Conservation (phyloP, 1,140 invertebrate species). For the Trichonephila clavipes region DNA sequence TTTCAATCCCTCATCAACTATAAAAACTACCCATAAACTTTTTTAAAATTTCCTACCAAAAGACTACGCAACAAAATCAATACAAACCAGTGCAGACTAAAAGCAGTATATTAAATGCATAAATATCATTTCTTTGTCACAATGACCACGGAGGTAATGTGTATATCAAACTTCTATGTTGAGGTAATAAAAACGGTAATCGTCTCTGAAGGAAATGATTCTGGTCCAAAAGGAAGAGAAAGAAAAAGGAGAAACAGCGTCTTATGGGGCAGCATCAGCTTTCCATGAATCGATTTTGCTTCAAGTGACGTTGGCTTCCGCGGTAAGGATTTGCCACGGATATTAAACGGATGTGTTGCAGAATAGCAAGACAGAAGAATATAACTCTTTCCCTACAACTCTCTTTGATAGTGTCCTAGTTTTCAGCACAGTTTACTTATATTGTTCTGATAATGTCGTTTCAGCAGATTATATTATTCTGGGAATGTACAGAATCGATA, state of each 20-base stretch:
- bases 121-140: not conserved
- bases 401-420: not conserved
- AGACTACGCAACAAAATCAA: not conserved
- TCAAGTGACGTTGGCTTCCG: constrained; percentile 23
- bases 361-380: not conserved
- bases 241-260: not conserved
- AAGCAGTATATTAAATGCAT: no score
- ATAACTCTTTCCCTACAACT: not conserved
- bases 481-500: not conserved
- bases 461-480: no score
- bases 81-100: not conserved
- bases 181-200: constrained; percentile 17
- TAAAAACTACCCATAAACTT: no score
- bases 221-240: not conserved
- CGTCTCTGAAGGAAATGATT: not conserved
- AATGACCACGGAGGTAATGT: constrained; percentile 6
- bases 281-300: constrained; percentile 5
- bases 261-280: constrained; percentile 15
- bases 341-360: constrained; percentile 46
- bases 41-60: no score
- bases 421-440: not conserved
- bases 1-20: no score
- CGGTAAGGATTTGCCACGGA: constrained; percentile 12
- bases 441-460: not conserved
- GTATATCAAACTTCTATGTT: constrained; percentile 3